These are phyloP conservation scores for Sebastes steindachneri DNA, from an alignment of 2,797 vertebrate genomes.

Conservation along the genomic window DNA sequence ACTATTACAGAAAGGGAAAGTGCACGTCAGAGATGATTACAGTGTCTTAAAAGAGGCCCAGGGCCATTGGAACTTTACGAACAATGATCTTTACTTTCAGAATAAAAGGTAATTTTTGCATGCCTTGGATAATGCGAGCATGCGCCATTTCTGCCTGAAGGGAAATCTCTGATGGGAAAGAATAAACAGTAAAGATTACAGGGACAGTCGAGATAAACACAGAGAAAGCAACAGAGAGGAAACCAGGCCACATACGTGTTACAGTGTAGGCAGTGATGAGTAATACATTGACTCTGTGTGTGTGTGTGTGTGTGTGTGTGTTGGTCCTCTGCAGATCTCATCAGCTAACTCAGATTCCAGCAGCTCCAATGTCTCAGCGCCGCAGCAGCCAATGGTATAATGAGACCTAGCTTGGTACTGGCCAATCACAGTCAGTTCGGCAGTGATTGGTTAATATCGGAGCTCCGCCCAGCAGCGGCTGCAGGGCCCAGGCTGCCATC, in stretches of 20 bases:
- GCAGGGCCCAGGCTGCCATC: neutral
- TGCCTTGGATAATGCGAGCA: neutral
- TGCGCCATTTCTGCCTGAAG: neutral
- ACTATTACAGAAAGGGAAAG: neutral
- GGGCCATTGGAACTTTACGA: neutral
- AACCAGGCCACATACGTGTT: constrained; percentile 25
- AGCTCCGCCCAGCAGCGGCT: constrained; percentile 15
- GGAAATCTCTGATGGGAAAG: constrained; percentile 7
- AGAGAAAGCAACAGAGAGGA: constrained; percentile 1
- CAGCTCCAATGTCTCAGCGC: constrained; percentile 16
- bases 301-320: neutral
- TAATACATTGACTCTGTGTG: constrained; percentile 14
- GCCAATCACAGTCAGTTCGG: constrained; percentile 17
- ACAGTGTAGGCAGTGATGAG: constrained; percentile 12
- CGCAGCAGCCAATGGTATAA: constrained; percentile 15
- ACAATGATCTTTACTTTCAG: neutral
- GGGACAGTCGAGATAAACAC: neutral
- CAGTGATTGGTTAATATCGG: neutral
- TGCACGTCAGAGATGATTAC: neutral
- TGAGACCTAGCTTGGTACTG: neutral
- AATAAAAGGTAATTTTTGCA: neutral
- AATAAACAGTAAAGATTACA: neutral
- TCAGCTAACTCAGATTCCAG: constrained; percentile 45
- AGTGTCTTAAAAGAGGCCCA: neutral
- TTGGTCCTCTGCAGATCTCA: constrained; percentile 46